Evolutionary conservation across 1,140 invertebrate genomes (phyloP).

Genomic region (Macrobrachium rosenbergii): DNA sequence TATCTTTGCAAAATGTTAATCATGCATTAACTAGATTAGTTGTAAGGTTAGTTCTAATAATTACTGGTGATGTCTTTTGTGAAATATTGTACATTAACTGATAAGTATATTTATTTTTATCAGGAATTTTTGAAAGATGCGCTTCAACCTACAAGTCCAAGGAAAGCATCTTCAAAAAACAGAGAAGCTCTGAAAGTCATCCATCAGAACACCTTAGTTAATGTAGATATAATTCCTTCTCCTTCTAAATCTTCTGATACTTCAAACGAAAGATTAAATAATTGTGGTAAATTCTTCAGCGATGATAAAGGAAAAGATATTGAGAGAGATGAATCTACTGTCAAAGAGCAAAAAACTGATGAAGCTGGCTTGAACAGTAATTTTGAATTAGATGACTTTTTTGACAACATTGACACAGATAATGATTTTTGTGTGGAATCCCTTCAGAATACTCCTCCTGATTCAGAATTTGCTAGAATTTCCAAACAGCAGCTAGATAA

Average conservation of each 20-base stretch:
- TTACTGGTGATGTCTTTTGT: too few relatives aligned
- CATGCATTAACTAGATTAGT: too few relatives aligned
- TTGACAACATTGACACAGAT: conserved; percentile 9
- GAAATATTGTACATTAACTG: neutral
- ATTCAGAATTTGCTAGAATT: conserved; percentile 2
- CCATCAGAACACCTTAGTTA: too few relatives aligned
- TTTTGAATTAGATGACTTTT: conserved; percentile 19
- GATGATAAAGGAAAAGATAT: conserved; percentile 3
- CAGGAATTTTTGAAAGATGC: conserved; percentile 16
- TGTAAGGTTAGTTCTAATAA: too few relatives aligned
- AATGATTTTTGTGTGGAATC: neutral
- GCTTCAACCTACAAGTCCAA: neutral
- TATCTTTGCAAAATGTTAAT: too few relatives aligned
- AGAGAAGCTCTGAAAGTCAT: too few relatives aligned
- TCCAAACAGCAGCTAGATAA: neutral
- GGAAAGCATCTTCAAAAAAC: neutral
- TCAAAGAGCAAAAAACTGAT: neutral
- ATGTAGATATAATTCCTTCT: too few relatives aligned
- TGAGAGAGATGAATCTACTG: neutral
- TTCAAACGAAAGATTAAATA: too few relatives aligned
- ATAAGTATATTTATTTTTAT: neutral
- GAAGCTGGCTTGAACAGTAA: neutral
- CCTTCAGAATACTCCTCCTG: conserved; percentile 9
- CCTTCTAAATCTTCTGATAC: too few relatives aligned
- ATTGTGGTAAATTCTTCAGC: neutral